These are phyloP conservation scores for Plemyria rubiginata DNA, from an alignment of 2,888 invertebrate genomes.

Conservation along the genomic window DNA sequence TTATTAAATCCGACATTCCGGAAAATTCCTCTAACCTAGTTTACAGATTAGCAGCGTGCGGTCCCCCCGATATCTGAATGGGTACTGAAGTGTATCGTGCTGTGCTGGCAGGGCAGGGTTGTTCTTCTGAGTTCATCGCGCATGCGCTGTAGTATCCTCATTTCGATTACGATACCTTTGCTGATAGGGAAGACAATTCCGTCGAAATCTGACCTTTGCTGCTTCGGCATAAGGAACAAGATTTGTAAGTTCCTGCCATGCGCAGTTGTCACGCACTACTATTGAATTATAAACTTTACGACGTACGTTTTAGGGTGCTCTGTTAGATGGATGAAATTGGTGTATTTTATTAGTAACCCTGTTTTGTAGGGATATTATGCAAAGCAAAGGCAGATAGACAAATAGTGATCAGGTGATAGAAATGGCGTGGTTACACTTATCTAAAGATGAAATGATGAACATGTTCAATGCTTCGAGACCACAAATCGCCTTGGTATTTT, in stretches of 20 bases:
- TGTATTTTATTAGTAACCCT: conserved; percentile 44
- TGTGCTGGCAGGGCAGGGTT: conserved; percentile 30
- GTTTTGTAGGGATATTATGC: conserved; percentile 49
- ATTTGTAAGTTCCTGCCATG: conserved; percentile 3
- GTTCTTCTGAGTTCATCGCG: conserved; percentile 43
- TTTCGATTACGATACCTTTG: conserved; percentile 19
- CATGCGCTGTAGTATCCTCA: conserved; percentile 41
- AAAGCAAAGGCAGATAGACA: conserved; percentile 46
- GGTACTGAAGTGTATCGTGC: conserved; percentile 35
- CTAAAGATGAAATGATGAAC: conserved; percentile 22
- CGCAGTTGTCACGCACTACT: conserved; percentile 1
- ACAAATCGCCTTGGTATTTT: no score
- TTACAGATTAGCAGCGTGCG: conserved; percentile 19
- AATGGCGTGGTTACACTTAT: conserved; percentile 39
- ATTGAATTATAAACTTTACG: conserved; percentile 29
- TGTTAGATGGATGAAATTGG: conserved; percentile 21
- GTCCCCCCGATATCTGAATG: conserved; percentile 19
- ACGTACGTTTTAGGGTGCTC: conserved; percentile 7
- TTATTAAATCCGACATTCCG: conserved; percentile 38
- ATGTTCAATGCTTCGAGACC: no score
- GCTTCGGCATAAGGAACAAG: conserved; percentile 17
- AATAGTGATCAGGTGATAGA: conserved; percentile 42
- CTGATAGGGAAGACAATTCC: conserved; percentile 5
- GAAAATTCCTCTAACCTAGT: conserved; percentile 35
- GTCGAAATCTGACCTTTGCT: conserved; percentile 20